Base-by-base conservation (phyloP, 2,113 vertebrate genomes). In the Gallinago jamesoni region DNA sequence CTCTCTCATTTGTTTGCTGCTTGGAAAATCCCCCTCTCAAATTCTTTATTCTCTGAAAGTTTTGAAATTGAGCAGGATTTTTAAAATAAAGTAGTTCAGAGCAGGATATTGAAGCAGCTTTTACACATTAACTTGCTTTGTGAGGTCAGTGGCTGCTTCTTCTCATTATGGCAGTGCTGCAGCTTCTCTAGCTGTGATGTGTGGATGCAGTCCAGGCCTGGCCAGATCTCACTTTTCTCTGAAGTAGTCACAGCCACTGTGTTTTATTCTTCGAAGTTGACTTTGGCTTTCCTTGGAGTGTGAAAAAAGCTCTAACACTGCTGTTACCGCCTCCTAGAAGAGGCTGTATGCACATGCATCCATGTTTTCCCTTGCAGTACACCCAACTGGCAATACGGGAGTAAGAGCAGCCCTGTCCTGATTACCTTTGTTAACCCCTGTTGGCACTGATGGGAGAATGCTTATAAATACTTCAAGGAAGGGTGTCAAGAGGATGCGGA, bases 361-460 rank as follows among this genome's bases (percentile, higher is more conserved):
- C 35, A 9, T 25, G 31, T 33, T 75, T 73, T 76, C 18, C 33
- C 67, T 70, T 84, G 52, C 23, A 72, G 30, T 8, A 75, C 9
- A 24, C 30, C 6, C 37, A 50, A 0, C 25, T 74, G 63, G 17
- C 31, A 73, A 41, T 12, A 73, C 23, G 31, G 74, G 6, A 73
- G 24, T 33, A 77, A 85, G 69, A 83, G 18, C 31, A 88, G 21
- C 21, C 43, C 16, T 28, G 24, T 62, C 77, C 50, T 57, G 52
- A 19, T 39, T 19, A 22, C 33, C 28, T 76, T 64, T 2, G 0
- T 41, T 53, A 63, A 41, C 2, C 5, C 6, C 7, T 2, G 0
- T 31, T 52, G 56, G 33, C 27, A 60, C 0, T 0, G 47, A 35
- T 3, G 4, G 20, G 21, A 22, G 12, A 76, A n/a, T 48, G 48